A percentile compares a stretch with the other conserved stretches of the same genome.
phyloP scores from a whole-genome alignment of 2,113 vertebrate species.

The Datnioides undecimradiatus region DNA sequence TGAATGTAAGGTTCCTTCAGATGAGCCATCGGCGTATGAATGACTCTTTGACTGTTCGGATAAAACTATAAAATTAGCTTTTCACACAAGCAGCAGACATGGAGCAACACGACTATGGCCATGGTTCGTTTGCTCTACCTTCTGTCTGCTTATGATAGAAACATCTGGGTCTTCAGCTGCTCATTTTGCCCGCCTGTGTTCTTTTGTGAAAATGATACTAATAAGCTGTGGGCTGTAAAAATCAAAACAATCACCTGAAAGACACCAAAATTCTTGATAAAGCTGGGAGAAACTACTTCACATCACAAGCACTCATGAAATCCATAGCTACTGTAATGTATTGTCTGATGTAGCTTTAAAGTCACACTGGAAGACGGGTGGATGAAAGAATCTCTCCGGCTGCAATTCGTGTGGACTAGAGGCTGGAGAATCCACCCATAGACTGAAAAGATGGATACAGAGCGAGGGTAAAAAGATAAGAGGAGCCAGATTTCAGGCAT shows the following conservation, averaged over 20 bases:
- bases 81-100: neutral
- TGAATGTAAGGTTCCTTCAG: no score
- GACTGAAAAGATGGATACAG: neutral
- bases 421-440: neutral
- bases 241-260: neutral
- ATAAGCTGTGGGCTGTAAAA: no score
- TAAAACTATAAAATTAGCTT: no score
- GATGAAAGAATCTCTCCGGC: neutral
- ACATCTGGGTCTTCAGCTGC: neutral
- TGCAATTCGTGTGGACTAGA: neutral
- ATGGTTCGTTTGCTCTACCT: no score
- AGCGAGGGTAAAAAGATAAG: neutral
- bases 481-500: neutral
- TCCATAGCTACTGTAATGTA: neutral
- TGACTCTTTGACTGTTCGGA: no score
- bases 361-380: neutral
- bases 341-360: neutral
- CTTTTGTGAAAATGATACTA: no score
- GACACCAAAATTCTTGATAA: neutral
- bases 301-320: neutral
- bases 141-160: neutral
- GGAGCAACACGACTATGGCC: no score
- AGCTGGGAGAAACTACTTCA: neutral
- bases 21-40: no score
- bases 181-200: neutral